Evolutionary conservation across 2,113 vertebrate genomes (phyloP).

Genomic region (Euleptes europaea): DNA sequence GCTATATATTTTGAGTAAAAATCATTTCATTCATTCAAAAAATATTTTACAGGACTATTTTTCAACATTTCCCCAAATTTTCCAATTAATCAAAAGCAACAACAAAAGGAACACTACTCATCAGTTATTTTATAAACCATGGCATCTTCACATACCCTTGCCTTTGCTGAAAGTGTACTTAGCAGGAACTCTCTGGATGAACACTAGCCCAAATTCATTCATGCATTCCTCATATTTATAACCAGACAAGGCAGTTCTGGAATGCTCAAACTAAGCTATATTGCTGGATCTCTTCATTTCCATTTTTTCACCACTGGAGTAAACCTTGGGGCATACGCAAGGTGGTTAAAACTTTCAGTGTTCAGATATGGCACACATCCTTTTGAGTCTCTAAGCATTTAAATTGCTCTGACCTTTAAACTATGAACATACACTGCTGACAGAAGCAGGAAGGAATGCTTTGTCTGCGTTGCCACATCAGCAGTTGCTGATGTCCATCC

Average conservation of each 20-base stretch:
- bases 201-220: not conserved
- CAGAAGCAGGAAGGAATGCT: slow-evolving; percentile 62
- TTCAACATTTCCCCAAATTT: too few species aligned
- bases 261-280: not conserved
- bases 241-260: not conserved
- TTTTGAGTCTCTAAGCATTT: slow-evolving; percentile 27
- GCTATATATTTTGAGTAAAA: too few species aligned
- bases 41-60: too few species aligned
- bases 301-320: not conserved
- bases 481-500: slow-evolving; percentile 37
- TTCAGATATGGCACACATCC: not conserved
- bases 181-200: not conserved
- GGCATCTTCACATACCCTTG: not conserved
- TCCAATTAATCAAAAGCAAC: too few species aligned
- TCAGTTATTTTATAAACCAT: not conserved
- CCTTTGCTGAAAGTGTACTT: not conserved
- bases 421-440: slow-evolving; percentile 43
- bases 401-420: slow-evolving; percentile 69
- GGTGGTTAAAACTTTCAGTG: not conserved
- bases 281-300: not conserved
- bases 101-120: not conserved
- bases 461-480: slow-evolving; percentile 65
- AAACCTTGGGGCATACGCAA: not conserved
- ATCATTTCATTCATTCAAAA: too few species aligned
- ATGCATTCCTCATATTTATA: not conserved